These are phyloP conservation scores for Meandrina meandrites DNA, from an alignment of 92 coral and sea anemone genomes.

Conservation along the genomic window DNA sequence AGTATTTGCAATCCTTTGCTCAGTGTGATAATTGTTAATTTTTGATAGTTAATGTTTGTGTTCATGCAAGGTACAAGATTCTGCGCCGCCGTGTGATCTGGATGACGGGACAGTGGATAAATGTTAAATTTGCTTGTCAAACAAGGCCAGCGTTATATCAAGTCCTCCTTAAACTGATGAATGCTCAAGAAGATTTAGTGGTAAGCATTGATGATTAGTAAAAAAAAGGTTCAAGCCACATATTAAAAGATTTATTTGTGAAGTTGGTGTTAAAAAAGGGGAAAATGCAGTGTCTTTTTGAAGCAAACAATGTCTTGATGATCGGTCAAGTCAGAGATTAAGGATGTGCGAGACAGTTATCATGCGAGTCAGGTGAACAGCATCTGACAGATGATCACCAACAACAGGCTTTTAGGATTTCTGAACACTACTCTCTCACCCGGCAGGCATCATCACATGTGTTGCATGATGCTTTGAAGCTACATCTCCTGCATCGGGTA, in stretches of 20 bases:
- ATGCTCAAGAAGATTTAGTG: slow-evolving; percentile 87
- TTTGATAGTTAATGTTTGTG: background rate
- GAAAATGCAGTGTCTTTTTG: no score
- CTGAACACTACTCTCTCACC: background rate
- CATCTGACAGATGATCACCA: background rate
- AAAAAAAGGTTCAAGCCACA: no score
- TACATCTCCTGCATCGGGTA: no score
- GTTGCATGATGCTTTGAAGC: no score
- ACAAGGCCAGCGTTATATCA: slow-evolving; percentile 84
- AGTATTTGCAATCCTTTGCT: background rate
- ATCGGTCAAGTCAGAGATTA: background rate
- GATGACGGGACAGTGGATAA: slow-evolving; percentile 94
- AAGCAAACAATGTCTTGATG: no score
- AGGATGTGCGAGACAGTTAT: background rate
- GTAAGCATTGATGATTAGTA: slow-evolving; percentile 40
- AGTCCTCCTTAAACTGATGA: slow-evolving; percentile 74
- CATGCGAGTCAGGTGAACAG: background rate
- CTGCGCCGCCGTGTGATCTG: slow-evolving; percentile 91
- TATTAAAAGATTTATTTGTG: no score
- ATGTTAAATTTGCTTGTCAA: slow-evolving; percentile 82
- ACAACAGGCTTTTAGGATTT: background rate
- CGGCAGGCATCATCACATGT: background rate
- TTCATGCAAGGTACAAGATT: slow-evolving; percentile 48
- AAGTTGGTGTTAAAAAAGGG: no score
- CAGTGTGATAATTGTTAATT: no score